Evolutionary conservation across 1,140 invertebrate species (phyloP), one percentile per base, ranked within the genome.

Genomic region (Aphidius gifuensis): DNA sequence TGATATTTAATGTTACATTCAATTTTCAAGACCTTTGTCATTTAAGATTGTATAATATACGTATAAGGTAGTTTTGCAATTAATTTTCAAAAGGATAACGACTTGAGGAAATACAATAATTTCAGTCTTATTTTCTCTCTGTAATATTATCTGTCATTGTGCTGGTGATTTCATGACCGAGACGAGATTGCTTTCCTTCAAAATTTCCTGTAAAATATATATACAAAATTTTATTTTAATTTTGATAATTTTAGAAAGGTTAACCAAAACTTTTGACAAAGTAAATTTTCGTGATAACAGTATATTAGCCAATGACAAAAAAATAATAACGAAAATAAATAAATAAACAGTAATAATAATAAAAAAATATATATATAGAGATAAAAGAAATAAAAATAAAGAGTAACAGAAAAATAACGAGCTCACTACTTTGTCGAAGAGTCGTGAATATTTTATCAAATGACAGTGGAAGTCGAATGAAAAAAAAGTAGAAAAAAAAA

Each of bases 81-180:
- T 79, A 78, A 79, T 79, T 75, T 71, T 60, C 64, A 66, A 32
- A 32, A 32, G 62, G 66, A 69, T 71, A 78, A 78, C 75, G 77
- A 76, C 72, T 77, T 69, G 57, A 74, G 76, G 76, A 80, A 77
- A 77, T 67, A 72, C 66, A 73, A n/a, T 43, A 45, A 6, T 16
- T 40, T 64, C 47, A 57, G 16, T 44, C 16, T 11, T 38, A 38
- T 58, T 48, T 11, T 51, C 49, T 51, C 49, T 16, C 44, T 59
- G 43, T 49, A 32, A 32, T 21, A 64, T 60, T 44, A 44, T 50
- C 32, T 16, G 44, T 62, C 32, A 7, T 47, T 38, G 16, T 60
- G 2, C 42, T 3, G 21, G 7, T 43, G 50, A 23, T 38, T 58
- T 58, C 46, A 21, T 58, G 44, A 44, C 23, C 8, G 23, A 11